These are phyloP conservation scores for Dinoponera quadriceps DNA, from an alignment of 1,140 invertebrate genomes.

Conservation along the genomic window DNA sequence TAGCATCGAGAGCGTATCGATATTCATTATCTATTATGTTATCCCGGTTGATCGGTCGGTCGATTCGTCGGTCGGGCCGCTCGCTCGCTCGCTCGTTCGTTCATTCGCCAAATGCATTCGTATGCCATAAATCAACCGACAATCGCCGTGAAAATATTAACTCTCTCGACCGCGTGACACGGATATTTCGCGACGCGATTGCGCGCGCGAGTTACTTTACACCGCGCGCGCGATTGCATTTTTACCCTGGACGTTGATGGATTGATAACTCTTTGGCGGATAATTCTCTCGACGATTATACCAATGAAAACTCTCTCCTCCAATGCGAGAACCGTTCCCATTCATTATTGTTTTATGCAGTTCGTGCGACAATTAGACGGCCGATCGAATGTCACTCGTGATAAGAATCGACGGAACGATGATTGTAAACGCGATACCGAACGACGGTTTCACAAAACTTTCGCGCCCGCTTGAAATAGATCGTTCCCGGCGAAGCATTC, in stretches of 20 bases:
- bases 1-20: slow-evolving; percentile 44
- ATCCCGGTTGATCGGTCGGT: slow-evolving; percentile 36
- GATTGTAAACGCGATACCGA: slow-evolving; percentile 19
- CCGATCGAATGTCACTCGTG: slow-evolving; percentile 21
- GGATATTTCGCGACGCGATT: slow-evolving; percentile 53
- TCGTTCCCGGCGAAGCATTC: not conserved
- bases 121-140: slow-evolving; percentile 53
- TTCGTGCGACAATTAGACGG: slow-evolving; percentile 8
- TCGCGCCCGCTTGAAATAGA: not conserved
- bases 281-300: slow-evolving; percentile 32
- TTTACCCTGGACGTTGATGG: slow-evolving; percentile 49
- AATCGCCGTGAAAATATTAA: slow-evolving; percentile 55
- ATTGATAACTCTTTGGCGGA: slow-evolving; percentile 44
- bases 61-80: not conserved
- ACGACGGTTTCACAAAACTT: not conserved
- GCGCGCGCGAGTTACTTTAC: slow-evolving; percentile 54
- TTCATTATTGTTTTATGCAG: slow-evolving; percentile 22
- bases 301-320: slow-evolving; percentile 14
- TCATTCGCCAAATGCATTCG: slow-evolving; percentile 53
- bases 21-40: slow-evolving; percentile 58
- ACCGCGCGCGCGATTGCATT: slow-evolving; percentile 48
- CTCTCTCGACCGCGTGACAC: slow-evolving; percentile 55
- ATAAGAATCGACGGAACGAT: slow-evolving; percentile 22
- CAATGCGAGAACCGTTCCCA: not conserved
- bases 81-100: not conserved